phyloP scores from a whole-genome alignment of 2,797 vertebrate species.

The Australoheros facetus region DNA sequence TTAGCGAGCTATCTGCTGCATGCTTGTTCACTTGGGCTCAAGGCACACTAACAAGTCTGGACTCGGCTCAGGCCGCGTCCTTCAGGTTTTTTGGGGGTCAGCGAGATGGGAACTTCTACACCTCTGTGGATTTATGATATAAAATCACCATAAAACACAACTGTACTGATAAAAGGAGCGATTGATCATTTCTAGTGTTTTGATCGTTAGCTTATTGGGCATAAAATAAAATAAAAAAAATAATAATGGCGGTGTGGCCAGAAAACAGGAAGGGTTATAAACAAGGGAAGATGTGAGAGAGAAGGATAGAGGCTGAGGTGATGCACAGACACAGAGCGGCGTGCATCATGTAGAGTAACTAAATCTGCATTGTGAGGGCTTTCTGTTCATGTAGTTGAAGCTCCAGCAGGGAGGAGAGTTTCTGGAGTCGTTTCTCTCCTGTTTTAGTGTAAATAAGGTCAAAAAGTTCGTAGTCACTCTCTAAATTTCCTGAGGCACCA shows the following conservation, averaged over 20 bases:
- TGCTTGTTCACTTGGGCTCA: not conserved
- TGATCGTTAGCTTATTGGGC: conserved; percentile 58
- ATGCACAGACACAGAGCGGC: conserved; percentile 6
- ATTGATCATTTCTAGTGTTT: conserved; percentile 36
- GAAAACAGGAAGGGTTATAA: not conserved
- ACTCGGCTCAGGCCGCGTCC: not conserved
- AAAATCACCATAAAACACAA: not conserved
- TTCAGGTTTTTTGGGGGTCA: not conserved
- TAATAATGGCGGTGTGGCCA: not conserved
- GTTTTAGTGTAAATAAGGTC: conserved; percentile 18
- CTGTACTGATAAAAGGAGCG: not conserved
- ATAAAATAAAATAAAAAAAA: not conserved
- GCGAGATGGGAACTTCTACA: not conserved
- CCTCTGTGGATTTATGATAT: not conserved
- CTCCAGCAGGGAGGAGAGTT: conserved; percentile 13
- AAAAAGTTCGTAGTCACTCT: conserved; percentile 15
- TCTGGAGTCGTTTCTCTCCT: conserved; percentile 4
- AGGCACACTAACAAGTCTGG: conserved; percentile 25
- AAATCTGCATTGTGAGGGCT: not conserved
- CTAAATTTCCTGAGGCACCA: conserved; percentile 18
- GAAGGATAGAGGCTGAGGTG: not conserved
- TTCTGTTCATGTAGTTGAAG: conserved; percentile 54
- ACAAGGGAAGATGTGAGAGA: not conserved
- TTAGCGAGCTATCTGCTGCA: not conserved
- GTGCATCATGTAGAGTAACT: conserved; percentile 19